Percentiles rank a stretch among this genome's conserved stretches.
These are phyloP conservation scores for Brevimyrus niger DNA, from an alignment of 2,113 vertebrate genomes.

Conservation along the genomic window DNA sequence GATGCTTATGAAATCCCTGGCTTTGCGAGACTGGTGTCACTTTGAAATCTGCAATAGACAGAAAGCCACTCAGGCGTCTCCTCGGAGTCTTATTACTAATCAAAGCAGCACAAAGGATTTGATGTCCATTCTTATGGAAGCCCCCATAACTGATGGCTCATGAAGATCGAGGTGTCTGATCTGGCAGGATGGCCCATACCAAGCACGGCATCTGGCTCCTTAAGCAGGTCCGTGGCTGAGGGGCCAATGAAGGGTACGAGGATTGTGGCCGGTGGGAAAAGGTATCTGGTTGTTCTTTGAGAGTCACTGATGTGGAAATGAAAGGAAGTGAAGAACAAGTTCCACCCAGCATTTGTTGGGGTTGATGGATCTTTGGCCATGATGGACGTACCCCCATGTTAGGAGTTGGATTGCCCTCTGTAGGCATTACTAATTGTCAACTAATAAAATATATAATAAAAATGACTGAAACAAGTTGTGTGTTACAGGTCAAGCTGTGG, in stretches of 20 bases:
- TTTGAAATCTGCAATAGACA: neutral
- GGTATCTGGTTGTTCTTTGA: neutral
- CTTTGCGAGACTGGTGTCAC: neutral
- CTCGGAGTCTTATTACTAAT: neutral
- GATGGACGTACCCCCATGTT: neutral
- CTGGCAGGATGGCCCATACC: neutral
- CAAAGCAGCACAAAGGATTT: neutral
- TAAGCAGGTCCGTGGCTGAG: neutral
- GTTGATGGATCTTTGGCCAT: neutral
- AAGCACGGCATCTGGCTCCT: neutral
- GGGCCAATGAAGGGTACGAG: neutral
- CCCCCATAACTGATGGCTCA: neutral
- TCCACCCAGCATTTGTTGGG: neutral
- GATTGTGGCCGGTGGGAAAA: neutral
- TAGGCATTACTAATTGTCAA: neutral
- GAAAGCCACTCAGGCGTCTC: neutral
- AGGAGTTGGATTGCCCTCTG: neutral
- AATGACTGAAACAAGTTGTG: neutral
- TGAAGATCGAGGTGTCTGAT: neutral
- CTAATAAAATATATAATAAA: no score
- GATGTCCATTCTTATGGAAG: neutral
- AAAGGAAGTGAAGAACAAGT: neutral
- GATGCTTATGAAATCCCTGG: neutral
- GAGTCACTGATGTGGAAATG: neutral
- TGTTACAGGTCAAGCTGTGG: neutral